Conservation (phyloP, 2,888 invertebrate genomes). For the Euproctis similis region DNA sequence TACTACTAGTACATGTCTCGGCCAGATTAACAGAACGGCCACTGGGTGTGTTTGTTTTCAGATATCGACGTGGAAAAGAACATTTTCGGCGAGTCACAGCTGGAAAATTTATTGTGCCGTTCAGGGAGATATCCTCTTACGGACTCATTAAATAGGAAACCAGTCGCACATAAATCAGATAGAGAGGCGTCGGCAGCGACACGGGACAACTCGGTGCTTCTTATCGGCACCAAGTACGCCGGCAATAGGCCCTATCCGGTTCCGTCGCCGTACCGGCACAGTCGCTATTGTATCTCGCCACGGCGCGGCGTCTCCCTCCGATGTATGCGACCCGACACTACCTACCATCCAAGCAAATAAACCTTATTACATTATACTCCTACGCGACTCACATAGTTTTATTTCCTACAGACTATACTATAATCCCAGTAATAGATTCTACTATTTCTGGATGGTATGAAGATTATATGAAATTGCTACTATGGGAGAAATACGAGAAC, state of each 20-base stretch:
- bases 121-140: slow-evolving; percentile 72
- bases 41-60: slow-evolving; percentile 67
- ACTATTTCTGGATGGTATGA: too few relatives aligned
- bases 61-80: slow-evolving; percentile 69
- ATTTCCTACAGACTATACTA: too few relatives aligned
- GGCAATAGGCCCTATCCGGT: slow-evolving; percentile 76
- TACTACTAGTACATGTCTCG: slow-evolving; percentile 57
- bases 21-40: slow-evolving; percentile 68
- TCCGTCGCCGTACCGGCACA: slow-evolving; percentile 57
- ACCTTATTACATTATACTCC: slow-evolving; percentile 59
- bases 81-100: slow-evolving; percentile 66
- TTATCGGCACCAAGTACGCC: slow-evolving; percentile 60
- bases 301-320: slow-evolving; percentile 12
- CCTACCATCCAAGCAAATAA: slow-evolving; percentile 42
- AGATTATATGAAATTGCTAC: too few relatives aligned
- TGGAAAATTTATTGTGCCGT: slow-evolving; percentile 67
- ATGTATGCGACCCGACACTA: slow-evolving; percentile 18
- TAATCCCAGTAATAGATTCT: too few relatives aligned
- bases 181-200: slow-evolving; percentile 41
- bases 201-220: slow-evolving; percentile 39
- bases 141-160: slow-evolving; percentile 76
- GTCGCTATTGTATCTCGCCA: slow-evolving; percentile 46
- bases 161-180: slow-evolving; percentile 75
- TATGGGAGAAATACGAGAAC: too few relatives aligned
- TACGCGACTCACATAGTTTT: too few relatives aligned